Evolutionary conservation across 2,888 invertebrate species (phyloP).

Genomic region (Perdita meconis): DNA sequence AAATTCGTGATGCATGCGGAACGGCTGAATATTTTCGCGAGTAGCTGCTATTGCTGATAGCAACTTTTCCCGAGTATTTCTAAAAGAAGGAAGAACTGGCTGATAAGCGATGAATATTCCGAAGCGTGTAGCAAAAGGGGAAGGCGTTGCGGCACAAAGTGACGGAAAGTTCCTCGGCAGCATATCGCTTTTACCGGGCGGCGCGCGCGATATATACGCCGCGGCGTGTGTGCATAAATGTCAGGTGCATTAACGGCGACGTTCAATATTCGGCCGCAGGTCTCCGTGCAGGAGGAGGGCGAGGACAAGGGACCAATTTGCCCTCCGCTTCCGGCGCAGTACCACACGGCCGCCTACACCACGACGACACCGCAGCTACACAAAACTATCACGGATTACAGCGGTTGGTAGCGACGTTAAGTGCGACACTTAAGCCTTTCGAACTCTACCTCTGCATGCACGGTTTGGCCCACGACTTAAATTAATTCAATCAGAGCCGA

Average conservation of each 20-base stretch:
- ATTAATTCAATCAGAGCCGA: constrained; percentile 41
- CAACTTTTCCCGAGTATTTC: too few relatives aligned
- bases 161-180: constrained; percentile 50
- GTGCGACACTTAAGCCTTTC: constrained; percentile 55
- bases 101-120: constrained; percentile 27
- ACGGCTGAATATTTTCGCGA: too few relatives aligned
- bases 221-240: constrained; percentile 76
- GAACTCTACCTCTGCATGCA: constrained; percentile 44
- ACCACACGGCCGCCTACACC: constrained; percentile 80
- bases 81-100: background rate
- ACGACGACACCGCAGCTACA: constrained; percentile 80
- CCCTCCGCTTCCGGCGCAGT: constrained; percentile 82
- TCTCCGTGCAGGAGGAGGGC: constrained; percentile 79
- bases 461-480: constrained; percentile 45
- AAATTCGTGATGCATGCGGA: too few relatives aligned
- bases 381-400: constrained; percentile 80
- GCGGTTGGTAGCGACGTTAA: constrained; percentile 76
- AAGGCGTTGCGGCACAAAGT: constrained; percentile 26
- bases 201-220: constrained; percentile 58
- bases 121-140: constrained; percentile 3
- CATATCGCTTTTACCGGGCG: constrained; percentile 73
- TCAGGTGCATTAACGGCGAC: constrained; percentile 80
- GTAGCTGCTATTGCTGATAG: too few relatives aligned
- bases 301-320: constrained; percentile 84
- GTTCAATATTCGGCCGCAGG: constrained; percentile 76